phyloP scores from a whole-genome alignment of 2,113 vertebrate species.

The Sapajus apella region DNA sequence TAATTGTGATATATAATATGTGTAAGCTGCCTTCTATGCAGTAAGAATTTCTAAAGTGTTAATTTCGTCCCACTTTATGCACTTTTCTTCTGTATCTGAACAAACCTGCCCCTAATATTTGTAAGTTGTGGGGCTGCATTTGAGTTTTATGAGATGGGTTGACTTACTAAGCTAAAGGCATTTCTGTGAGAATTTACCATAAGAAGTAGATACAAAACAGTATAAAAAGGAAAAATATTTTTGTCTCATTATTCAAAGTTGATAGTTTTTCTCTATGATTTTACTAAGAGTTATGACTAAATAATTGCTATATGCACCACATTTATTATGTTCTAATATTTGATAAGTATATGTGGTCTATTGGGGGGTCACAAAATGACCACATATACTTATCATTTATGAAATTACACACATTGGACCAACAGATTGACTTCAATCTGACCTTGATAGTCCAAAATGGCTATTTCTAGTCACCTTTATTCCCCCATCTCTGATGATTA shows the following conservation, averaged over 20 bases:
- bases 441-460: background rate
- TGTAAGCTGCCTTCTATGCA: background rate
- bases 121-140: background rate
- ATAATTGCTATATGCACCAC: background rate
- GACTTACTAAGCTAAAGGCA: background rate
- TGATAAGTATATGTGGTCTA: background rate
- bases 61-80: background rate
- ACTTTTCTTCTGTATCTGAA: background rate
- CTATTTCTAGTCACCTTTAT: background rate
- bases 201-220: background rate
- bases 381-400: no score
- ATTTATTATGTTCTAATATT: no score
- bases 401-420: rapidly evolving
- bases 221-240: background rate
- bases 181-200: background rate
- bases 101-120: background rate
- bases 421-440: background rate
- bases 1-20: background rate
- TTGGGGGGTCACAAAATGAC: background rate
- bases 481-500: background rate
- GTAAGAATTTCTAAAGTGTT: background rate
- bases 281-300: background rate
- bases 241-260: background rate
- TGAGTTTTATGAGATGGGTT: background rate
- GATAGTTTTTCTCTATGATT: background rate